Evolutionary conservation across 2,888 invertebrate genomes (phyloP), one percentile per base, ranked within the genome.

Genomic region (Meghimatium bilineatum): DNA sequence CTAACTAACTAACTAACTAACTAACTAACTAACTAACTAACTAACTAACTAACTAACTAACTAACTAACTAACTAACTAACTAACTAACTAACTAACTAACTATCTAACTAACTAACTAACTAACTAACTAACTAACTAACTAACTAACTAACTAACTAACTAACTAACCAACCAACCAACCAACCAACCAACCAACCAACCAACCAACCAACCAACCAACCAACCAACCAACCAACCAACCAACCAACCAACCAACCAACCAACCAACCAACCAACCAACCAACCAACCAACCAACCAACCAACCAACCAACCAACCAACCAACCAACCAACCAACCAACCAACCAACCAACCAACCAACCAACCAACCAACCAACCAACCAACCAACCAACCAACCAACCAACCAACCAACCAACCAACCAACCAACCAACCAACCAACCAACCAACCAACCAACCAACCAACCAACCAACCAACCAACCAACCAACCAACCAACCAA

Each of bases 171-270:
- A n/a, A n/a, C n/a, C n/a, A n/a, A 20, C 63, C 26, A 63, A 66
- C n/a, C n/a, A n/a, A n/a, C n/a, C n/a, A n/a, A n/a, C n/a, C n/a
- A n/a, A n/a, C n/a, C n/a, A n/a, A n/a, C 66, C n/a, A 66, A 66
- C 66, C n/a, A 66, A 66, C 66, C n/a, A 66, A 66, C 66, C 10
- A 66, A 66, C 66, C n/a, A 66, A 66, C 66, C n/a, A 66, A 66
- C 66, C n/a, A 66, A 66, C 66, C n/a, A 66, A 66, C 66, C n/a
- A 66, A 66, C 66, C n/a, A 66, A 66, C 66, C n/a, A 66, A 66
- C 66, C n/a, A 66, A 66, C 66, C n/a, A 66, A 66, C 66, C n/a
- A 66, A 66, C 66, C n/a, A 66, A 66, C 66, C n/a, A 66, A 66
- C 66, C n/a, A 66, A 66, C 66, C n/a, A 66, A 66, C 66, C n/a